Percentiles rank a stretch among this genome's conserved stretches.
Evolutionary conservation across 2,888 invertebrate genomes (phyloP).

Genomic region (Athetis lepigone): DNA sequence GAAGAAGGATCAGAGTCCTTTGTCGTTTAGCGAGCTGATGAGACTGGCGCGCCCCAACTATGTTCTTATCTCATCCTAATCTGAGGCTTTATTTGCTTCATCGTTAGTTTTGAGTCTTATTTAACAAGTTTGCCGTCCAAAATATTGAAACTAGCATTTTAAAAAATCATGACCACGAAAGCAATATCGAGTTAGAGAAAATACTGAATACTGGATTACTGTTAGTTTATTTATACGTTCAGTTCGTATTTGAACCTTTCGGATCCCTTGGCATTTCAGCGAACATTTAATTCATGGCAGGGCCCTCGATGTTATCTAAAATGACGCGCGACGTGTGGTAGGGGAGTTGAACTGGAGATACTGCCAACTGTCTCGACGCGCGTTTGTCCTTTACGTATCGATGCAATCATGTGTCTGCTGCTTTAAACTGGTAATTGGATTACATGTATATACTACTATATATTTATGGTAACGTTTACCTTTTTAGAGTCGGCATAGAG

Average conservation of each 20-base stretch:
- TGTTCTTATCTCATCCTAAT: conserved; percentile 62
- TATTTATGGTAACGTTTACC: neutral
- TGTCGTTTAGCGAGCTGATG: conserved; percentile 79
- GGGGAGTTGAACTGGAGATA: conserved; percentile 59
- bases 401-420: conserved; percentile 71
- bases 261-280: conserved; percentile 42
- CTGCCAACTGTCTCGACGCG: conserved; percentile 67
- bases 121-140: neutral
- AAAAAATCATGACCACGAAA: conserved; percentile 13
- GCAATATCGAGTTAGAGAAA: conserved; percentile 18
- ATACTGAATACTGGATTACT: conserved; percentile 7
- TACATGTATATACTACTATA: conserved; percentile 48
- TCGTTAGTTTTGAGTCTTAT: conserved; percentile 1
- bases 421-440: conserved; percentile 71
- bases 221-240: conserved; percentile 32
- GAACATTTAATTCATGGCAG: conserved; percentile 52
- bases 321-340: conserved; percentile 50
- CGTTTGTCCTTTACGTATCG: conserved; percentile 67
- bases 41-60: conserved; percentile 64
- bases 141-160: neutral
- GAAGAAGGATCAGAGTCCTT: conserved; percentile 75
- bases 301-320: conserved; percentile 54
- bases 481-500: neutral
- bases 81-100: conserved; percentile 25
- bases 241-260: conserved; percentile 28